Evolutionary conservation across 1,140 invertebrate genomes (phyloP), one percentile per base, ranked within the genome.

Genomic region (Cotesia vestalis): DNA sequence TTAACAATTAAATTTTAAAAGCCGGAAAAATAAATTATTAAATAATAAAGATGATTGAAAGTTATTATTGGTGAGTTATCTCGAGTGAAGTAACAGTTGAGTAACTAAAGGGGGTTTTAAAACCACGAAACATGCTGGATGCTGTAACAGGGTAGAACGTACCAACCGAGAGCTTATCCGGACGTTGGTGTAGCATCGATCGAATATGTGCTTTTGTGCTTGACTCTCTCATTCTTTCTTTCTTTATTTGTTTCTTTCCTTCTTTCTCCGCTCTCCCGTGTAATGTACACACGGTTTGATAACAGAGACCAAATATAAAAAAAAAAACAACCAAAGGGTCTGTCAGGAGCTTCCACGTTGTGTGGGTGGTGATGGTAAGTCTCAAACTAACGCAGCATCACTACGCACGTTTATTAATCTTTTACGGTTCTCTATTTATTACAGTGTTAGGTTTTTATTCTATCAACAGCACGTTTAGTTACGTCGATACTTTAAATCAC

Each of bases 181-280:
- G 62, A 51, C 63, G 62, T 53, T 59, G 60, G 62, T 72, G 63
- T 46, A 66, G 70, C 70, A 72, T 72, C 63, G 70, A 72, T 72
- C 70, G 70, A 66, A 72, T 72, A 64, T 38, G 61, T 53, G 69
- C 60, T 71, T 64, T 71, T 62, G 61, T 71, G 46, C 46, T 70
- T 66, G 60, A 62, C 60, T 62, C 60, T 62, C 59, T 57, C 53
- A 17, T 20, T 57, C 53, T 34, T 35, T 61, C 59, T 61, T 12
- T 61, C 27, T 27, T 27, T 27, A 27, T 27, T 27, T 27, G 2
- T 27, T 20, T 57, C 53, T 34, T 35, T 61, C 59, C 27, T 12
- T 61, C 34, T 27, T 35, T 27, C 17, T 17, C 57, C 57, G 57
- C 17, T 20, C 57, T 59, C 17, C 27, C 20, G 17, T 20, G 57